A percentile compares a stretch with the other conserved stretches of the same genome.
Evolutionary conservation across 2,113 vertebrate genomes (phyloP).

Genomic region (Bostrychus sinensis): DNA sequence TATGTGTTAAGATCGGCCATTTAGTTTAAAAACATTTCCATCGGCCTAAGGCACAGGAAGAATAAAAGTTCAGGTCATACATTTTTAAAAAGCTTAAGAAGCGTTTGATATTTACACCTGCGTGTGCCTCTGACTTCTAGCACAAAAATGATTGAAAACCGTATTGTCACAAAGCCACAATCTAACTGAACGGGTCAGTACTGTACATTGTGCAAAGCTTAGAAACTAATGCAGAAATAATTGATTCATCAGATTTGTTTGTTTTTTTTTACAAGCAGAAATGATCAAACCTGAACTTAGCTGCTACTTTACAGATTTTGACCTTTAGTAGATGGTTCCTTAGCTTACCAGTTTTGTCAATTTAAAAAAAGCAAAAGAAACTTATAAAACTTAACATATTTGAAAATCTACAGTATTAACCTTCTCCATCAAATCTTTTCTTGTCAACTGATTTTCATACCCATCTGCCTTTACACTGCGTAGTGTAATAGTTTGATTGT

Average conservation of each 20-base stretch:
- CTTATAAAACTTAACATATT: background rate
- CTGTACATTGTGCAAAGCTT: conserved; percentile 72
- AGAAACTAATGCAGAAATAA: conserved; percentile 40
- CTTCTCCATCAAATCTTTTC: background rate
- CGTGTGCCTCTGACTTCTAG: conserved; percentile 62
- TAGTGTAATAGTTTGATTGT: background rate
- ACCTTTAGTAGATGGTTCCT: background rate
- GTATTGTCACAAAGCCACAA: conserved; percentile 43
- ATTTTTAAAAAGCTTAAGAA: conserved; percentile 67
- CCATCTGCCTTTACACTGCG: background rate
- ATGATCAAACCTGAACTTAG: conserved; percentile 26
- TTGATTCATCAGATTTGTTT: no score
- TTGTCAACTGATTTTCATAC: background rate
- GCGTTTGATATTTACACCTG: conserved; percentile 67
- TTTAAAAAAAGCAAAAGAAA: conserved; percentile 20
- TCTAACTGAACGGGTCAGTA: conserved; percentile 58
- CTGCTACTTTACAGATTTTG: conserved; percentile 16
- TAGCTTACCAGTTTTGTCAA: conserved; percentile 22
- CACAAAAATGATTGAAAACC: conserved; percentile 48
- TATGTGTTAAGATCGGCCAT: conserved; percentile 75
- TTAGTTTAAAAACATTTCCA: conserved; percentile 78
- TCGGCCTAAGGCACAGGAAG: conserved; percentile 83
- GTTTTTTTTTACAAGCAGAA: conserved; percentile 28
- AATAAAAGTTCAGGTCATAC: conserved; percentile 72
- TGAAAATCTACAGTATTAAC: background rate